These are phyloP conservation scores for Neotoxoptera formosana DNA, from an alignment of 1,140 invertebrate species.

Conservation along the genomic window DNA sequence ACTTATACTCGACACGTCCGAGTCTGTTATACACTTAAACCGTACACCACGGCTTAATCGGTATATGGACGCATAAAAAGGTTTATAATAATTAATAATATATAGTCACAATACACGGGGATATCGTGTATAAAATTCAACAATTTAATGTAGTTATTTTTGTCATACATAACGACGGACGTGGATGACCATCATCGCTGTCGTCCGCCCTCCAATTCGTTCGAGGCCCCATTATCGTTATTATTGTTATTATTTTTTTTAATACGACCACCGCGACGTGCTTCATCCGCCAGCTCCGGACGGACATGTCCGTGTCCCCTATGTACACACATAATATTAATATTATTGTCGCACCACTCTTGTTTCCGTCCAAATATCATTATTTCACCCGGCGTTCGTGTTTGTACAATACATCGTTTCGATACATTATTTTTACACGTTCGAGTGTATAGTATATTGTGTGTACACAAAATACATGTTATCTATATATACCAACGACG, in stretches of 20 bases:
- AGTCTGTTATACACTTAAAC: too few relatives aligned
- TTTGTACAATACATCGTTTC: background rate
- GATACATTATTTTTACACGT: background rate
- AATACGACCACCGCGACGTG: background rate
- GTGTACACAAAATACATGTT: background rate
- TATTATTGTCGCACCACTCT: background rate
- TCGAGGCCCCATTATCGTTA: background rate
- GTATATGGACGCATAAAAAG: background rate
- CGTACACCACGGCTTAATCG: background rate
- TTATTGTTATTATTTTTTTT: background rate
- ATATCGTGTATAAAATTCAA: background rate
- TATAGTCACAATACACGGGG: background rate
- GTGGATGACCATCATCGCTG: conserved; percentile 8
- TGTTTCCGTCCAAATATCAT: conserved; percentile 35
- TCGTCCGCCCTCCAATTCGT: background rate
- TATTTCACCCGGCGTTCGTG: background rate
- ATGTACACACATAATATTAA: background rate
- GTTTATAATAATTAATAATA: background rate
- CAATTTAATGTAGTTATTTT: conserved; percentile 1
- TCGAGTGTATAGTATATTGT: background rate
- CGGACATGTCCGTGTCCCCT: background rate
- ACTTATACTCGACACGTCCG: background rate
- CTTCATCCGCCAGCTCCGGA: background rate
- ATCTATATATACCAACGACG: background rate
- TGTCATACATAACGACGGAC: background rate